Base-by-base conservation (phyloP, 92 coral and sea anemone species). In the Palythoa caribaeorum region DNA sequence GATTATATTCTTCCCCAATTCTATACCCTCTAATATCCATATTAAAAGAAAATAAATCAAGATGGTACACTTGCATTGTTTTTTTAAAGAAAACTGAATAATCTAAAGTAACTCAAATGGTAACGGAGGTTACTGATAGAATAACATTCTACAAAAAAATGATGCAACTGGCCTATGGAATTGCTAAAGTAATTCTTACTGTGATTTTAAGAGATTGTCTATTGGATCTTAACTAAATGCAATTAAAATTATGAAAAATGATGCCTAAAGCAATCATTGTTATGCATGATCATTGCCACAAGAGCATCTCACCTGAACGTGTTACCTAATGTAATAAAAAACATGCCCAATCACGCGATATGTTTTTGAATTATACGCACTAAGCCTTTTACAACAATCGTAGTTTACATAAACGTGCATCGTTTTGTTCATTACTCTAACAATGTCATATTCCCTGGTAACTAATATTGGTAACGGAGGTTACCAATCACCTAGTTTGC, bases 91-190 rank as follows among this genome's bases (percentile, higher is more conserved):
- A 63, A 63, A 63, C 70, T 63, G 70, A 63, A 63, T 63, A 63
- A 63, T 17, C 70, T 63, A 19, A 63, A 63, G 70, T 63, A 63
- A 63, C 70, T 63, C 70, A 63, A 63, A 63, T 63, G 70, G 70
- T 63, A 63, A 63, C 70, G 35, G 70, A 63, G 70, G 70, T 63
- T 63, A 63, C 70, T 19, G 70, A 63, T 63, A 63, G 70, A 63
- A 63, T 63, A 63, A 63, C 70, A 63, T 63, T 63, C 36, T 63
- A 19, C 70, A 63, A 63, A 63, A 63, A 63, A 63, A 19, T 19
- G 70, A 63, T 63, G 70, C 70, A 63, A 63, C 35, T 63, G 70
- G 70, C 70, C 70, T 63, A 63, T 63, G 70, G 70, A 63, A 63
- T 63, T 63, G 36, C 70, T 63, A 63, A 63, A 63, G 70, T 63